Evolutionary conservation across 23 tunicate genomes (phyloP).

Genomic region (Trididemnum clinides): DNA sequence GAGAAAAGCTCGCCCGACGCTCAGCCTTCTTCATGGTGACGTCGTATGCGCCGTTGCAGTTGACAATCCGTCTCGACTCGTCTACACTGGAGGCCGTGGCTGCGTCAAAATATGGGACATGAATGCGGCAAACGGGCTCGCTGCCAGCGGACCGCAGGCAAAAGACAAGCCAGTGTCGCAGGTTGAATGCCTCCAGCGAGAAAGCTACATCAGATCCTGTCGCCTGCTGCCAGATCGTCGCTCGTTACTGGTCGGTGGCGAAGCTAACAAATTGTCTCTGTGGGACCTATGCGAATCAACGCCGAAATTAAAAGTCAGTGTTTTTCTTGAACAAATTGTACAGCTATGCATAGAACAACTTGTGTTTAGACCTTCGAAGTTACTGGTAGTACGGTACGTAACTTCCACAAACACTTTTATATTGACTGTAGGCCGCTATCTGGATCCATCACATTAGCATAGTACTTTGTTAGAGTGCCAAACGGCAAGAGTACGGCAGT

Average conservation of each 20-base stretch:
- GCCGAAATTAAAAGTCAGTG: slow-evolving; percentile 66
- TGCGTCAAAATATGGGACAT: slow-evolving; percentile 98
- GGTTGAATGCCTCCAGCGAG: slow-evolving; percentile 82
- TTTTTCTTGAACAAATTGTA: too few relatives aligned
- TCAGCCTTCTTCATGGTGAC: slow-evolving; percentile 84
- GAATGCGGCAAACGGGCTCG: slow-evolving; percentile 49
- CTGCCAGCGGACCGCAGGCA: slow-evolving; percentile 25
- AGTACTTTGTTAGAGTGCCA: too few relatives aligned
- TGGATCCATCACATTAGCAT: too few relatives aligned
- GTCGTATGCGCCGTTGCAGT: slow-evolving; percentile 96
- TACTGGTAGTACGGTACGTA: too few relatives aligned
- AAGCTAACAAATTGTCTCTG: slow-evolving; percentile 75
- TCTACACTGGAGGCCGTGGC: slow-evolving; percentile 97
- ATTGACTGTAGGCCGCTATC: too few relatives aligned
- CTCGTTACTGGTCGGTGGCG: slow-evolving; percentile 91
- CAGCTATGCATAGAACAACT: too few relatives aligned
- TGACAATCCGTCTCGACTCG: slow-evolving; percentile 82
- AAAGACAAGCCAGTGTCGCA: slow-evolving; percentile 73
- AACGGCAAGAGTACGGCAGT: too few relatives aligned
- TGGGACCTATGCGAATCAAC: slow-evolving; percentile 73
- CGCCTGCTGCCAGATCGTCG: slow-evolving; percentile 80
- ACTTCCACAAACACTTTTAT: too few relatives aligned
- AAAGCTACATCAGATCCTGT: slow-evolving; percentile 89
- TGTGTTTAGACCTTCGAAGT: too few relatives aligned
- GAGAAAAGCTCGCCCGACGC: slow-evolving; percentile 57